Base-by-base conservation (phyloP, 2,797 vertebrate species). In the Protonibea diacanthus region DNA sequence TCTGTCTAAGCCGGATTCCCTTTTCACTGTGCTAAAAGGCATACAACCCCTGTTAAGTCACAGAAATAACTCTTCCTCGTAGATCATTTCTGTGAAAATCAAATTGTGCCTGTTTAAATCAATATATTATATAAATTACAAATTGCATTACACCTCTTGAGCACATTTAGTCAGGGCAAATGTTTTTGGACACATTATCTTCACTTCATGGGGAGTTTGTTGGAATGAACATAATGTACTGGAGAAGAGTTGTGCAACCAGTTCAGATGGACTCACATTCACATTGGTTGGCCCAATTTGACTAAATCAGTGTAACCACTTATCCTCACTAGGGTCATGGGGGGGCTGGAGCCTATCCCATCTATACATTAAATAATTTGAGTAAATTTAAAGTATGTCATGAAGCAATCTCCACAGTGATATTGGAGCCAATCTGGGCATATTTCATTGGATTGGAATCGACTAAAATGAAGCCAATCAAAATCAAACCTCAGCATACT, bases 1-100 rank as follows among this genome's bases (percentile, higher is more conserved):
- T 57, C 44, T 61, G 48, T 69, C 18, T 49, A 6, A 64, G 20
- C 44, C 56, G 61, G 42, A 71, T 61, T 67, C 55, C 55, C 60
- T 44, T 59, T 55, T 64, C n/a, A 1, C 20, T 58, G 70, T 59
- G 58, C 48, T 47, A 52, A 72, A 86, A 80, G 56, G 45, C 61
- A 61, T 18, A 76, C 5, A n/a, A 13, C 21, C 40, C 40, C 15
- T n/a, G 17, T 44, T 17, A 20, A 48, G 40, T 23, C 27, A 48
- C 12, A 23, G 20, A 42, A 27, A n/a, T 17, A 11, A 23, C 48
- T 38, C 5, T 15, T 44, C 3, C 27, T 51, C 57, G 42, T 8
- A 11, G 3, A 63, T 55, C 20, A 20, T 58, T 45, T 17, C 0
- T 20, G 3, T n/a, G 17, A 60, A 57, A 52, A 60, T 58, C 25